Percentiles rank a stretch among this genome's conserved stretches.
Conservation (phyloP, 2,888 invertebrate genomes). For the Celastrina argiolus region DNA sequence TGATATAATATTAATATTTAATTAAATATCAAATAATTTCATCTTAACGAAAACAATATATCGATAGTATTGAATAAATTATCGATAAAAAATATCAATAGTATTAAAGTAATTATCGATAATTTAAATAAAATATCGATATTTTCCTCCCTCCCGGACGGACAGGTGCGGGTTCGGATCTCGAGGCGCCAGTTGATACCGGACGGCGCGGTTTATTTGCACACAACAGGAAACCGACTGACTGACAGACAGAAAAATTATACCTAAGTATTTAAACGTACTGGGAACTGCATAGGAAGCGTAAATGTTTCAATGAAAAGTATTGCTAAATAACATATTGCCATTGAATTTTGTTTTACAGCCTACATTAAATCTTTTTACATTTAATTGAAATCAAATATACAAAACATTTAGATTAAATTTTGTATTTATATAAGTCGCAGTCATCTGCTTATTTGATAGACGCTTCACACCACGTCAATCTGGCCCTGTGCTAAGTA, state of each 20-base stretch:
- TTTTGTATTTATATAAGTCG: no score
- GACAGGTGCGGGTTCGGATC: conserved; percentile 9
- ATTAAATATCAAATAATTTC: no score
- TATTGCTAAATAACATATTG: background rate
- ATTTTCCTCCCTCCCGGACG: background rate
- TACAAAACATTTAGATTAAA: no score
- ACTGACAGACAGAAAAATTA: conserved; percentile 14
- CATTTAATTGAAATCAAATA: no score
- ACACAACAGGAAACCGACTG: conserved; percentile 14
- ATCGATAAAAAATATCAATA: background rate
- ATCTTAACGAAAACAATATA: background rate
- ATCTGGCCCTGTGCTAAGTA: no score
- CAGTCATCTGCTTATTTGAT: no score
- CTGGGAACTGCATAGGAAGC: background rate
- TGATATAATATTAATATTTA: no score
- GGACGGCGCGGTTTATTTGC: conserved; percentile 12
- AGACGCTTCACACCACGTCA: no score
- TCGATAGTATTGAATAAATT: background rate
- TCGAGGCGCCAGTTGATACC: conserved; percentile 9
- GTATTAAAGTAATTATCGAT: background rate
- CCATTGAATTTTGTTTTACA: background rate
- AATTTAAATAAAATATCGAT: background rate
- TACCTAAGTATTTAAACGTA: conserved; percentile 9
- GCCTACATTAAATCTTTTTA: background rate
- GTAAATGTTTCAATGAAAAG: background rate